Evolutionary conservation across 2,888 invertebrate species (phyloP).

Genomic region (Zygogramma bicolorata): DNA sequence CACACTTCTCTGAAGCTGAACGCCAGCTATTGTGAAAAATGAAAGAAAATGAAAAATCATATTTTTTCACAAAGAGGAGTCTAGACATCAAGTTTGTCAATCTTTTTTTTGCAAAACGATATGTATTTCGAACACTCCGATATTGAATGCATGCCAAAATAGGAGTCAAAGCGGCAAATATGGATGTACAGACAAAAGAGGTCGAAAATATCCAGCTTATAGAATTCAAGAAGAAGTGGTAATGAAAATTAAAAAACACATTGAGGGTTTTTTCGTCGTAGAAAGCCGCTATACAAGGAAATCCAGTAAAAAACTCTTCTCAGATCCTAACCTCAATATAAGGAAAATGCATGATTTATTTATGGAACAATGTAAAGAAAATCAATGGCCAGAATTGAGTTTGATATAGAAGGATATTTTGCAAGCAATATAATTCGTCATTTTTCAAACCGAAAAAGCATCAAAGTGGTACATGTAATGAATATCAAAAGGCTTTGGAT

Average conservation of each 20-base stretch:
- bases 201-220: neutral
- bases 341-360: conserved; percentile 26
- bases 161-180: conserved; percentile 18
- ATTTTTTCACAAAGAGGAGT: too few species aligned
- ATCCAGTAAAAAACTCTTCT: conserved; percentile 16
- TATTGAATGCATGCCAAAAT: conserved; percentile 26
- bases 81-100: too few species aligned
- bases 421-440: conserved; percentile 24
- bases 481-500: conserved; percentile 20
- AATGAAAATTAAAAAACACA: conserved; percentile 25
- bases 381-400: conserved; percentile 13
- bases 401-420: conserved; percentile 19
- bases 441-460: conserved; percentile 26
- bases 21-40: conserved; percentile 9
- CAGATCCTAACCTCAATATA: conserved; percentile 22
- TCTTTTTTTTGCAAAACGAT: neutral
- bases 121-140: conserved; percentile 21
- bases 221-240: conserved; percentile 19
- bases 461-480: conserved; percentile 21
- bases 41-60: too few species aligned
- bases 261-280: conserved; percentile 25
- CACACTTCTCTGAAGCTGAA: conserved; percentile 5
- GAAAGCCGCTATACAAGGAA: conserved; percentile 31
- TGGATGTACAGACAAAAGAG: conserved; percentile 19
- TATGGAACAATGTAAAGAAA: conserved; percentile 17